These are phyloP conservation scores for Tyrophagus putrescentiae DNA, from an alignment of 1,140 invertebrate genomes.

Conservation along the genomic window DNA sequence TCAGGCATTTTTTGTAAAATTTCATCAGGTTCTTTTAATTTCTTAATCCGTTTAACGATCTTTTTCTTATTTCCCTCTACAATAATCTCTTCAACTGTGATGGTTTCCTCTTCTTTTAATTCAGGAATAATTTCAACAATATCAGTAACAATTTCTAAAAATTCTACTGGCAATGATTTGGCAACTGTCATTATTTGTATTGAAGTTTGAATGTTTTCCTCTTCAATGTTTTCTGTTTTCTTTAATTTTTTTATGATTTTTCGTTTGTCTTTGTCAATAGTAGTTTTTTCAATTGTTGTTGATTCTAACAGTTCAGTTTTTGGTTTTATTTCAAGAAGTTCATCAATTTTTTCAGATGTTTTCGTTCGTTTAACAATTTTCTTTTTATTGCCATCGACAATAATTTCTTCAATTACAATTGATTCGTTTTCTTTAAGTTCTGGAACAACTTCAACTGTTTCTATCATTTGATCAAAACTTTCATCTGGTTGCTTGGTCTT, in stretches of 20 bases:
- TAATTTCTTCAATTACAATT: neutral
- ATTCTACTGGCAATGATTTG: too few relatives aligned
- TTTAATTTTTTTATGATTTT: neutral
- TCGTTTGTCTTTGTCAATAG: neutral
- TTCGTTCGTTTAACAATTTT: neutral
- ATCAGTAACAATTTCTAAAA: neutral
- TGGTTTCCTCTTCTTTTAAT: too few relatives aligned
- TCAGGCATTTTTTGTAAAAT: too few relatives aligned
- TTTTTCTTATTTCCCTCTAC: neutral
- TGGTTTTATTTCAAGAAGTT: neutral
- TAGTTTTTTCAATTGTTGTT: neutral
- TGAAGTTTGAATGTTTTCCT: too few relatives aligned
- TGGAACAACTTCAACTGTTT: neutral
- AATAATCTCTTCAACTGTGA: too few relatives aligned
- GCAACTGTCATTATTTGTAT: too few relatives aligned
- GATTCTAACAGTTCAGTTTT: neutral
- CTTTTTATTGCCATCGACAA: neutral
- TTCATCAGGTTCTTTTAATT: too few relatives aligned
- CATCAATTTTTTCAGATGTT: neutral
- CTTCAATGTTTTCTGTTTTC: neutral
- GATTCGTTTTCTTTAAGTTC: constrained; percentile 19
- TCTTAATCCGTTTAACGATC: neutral
- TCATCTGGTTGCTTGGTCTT: neutral
- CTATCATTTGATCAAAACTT: neutral
- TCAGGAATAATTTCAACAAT: neutral